Conservation (phyloP, 2,797 vertebrate genomes). For the Phyllotis vaccarum region DNA sequence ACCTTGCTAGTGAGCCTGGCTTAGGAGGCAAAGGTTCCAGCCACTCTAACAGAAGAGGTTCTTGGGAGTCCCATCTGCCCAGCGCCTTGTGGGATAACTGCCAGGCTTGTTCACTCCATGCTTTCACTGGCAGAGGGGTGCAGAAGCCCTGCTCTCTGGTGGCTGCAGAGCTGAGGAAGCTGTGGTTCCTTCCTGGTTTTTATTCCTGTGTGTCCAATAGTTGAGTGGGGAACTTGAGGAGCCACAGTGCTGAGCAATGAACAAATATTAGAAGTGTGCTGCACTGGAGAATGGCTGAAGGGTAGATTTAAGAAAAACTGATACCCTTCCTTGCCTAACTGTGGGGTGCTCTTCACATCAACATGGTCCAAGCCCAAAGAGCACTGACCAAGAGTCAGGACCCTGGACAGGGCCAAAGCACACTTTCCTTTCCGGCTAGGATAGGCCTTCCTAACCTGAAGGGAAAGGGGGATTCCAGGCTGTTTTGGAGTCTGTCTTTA, state of each 20-base stretch:
- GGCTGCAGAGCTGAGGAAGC: background rate
- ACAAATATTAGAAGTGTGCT: background rate
- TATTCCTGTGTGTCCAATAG: background rate
- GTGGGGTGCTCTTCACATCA: background rate
- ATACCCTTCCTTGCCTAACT: background rate
- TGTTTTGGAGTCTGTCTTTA: background rate
- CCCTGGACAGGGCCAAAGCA: conserved; percentile 80
- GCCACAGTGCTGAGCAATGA: background rate
- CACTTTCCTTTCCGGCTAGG: conserved; percentile 27
- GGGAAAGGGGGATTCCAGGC: background rate
- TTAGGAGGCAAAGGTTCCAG: background rate
- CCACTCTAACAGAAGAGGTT: background rate
- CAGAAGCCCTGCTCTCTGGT: background rate
- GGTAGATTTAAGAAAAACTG: background rate
- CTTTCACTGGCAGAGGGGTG: background rate
- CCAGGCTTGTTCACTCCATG: background rate
- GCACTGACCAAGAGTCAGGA: conserved; percentile 73
- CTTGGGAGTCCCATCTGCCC: background rate
- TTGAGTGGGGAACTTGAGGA: background rate
- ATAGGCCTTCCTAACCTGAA: background rate
- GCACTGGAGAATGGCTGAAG: background rate
- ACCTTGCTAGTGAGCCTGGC: background rate
- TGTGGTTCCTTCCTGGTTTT: background rate
- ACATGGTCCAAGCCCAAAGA: background rate
- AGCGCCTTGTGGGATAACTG: background rate